Evolutionary conservation across 1,140 invertebrate genomes (phyloP).

Genomic region (Oppia nitens): DNA sequence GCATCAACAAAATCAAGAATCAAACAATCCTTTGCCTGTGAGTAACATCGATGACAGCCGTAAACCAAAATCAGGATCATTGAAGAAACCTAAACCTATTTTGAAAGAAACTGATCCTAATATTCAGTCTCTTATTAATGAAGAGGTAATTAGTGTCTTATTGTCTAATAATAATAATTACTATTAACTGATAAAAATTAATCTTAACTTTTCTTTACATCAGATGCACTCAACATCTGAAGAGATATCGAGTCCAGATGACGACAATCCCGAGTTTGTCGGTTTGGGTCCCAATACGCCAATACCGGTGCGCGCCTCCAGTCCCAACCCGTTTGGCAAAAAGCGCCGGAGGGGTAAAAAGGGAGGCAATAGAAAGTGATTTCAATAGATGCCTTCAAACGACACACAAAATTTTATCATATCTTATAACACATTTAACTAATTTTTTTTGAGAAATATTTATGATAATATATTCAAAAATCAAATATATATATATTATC

Average conservation of each 20-base stretch:
- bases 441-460: too few species aligned
- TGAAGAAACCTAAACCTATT: background rate
- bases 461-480: too few species aligned
- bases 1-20: too few species aligned
- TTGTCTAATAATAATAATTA: background rate
- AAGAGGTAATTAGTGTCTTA: background rate
- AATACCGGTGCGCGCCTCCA: conserved; percentile 3
- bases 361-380: background rate
- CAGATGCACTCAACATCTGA: background rate
- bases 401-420: too few species aligned
- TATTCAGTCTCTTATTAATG: background rate
- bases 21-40: too few species aligned
- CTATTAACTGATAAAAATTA: background rate
- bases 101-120: background rate
- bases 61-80: background rate
- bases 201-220: background rate
- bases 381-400: too few species aligned
- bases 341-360: background rate
- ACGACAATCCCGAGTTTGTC: background rate
- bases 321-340: conserved; percentile 6
- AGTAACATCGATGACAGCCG: background rate
- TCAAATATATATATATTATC: too few species aligned
- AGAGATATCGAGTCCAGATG: background rate
- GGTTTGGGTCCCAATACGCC: background rate
- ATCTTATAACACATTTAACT: too few species aligned